Evolutionary conservation across 2,888 invertebrate genomes (phyloP), one percentile per base, ranked within the genome.

Genomic region (Pemphredon lugubris): DNA sequence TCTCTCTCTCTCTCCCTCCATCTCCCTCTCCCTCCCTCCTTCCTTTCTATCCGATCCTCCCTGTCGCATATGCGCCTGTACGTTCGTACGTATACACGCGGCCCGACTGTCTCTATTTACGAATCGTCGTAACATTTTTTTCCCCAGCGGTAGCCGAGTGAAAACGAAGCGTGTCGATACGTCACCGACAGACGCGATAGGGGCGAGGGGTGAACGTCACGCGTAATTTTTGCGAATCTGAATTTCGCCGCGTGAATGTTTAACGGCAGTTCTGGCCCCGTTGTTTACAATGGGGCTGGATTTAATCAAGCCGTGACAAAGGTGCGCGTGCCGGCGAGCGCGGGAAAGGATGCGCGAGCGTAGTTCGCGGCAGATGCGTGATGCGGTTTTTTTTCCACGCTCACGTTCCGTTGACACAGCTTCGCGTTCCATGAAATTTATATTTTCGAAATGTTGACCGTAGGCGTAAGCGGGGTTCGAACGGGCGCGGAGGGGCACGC

Each of bases 191-290:
- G 2, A n/a, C 18, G 26, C 11, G 54, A 39, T 40, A 45, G 26
- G 34, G 54, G n/a, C n/a, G n/a, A n/a, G n/a, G n/a, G n/a, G n/a
- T n/a, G n/a, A 57, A 30, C 67, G 61, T 67, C 60, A 47, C 48
- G 37, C 42, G 70, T 64, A 60, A 69, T 69, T 76, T 73, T 73
- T 69, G 32, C 58, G 61, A 40, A 66, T 65, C 57, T 50, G 57
- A 64, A 77, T 76, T 74, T 65, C 66, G 48, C 55, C 63, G 69
- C 55, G 65, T 69, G 57, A 72, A 72, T 75, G 69, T 80, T 80
- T 72, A 45, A 76, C 68, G 44, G 37, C n/a, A 13, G 60, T 57
- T 57, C 30, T 54, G 30, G n/a, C 18, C 18, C 9, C 0, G 30
- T 45, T 61, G 50, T 71, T 61, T 57, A 42, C 57, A 45, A 40